phyloP scores from a whole-genome alignment of 2,888 invertebrate genomes.

The Cremastobaeus sp. region DNA sequence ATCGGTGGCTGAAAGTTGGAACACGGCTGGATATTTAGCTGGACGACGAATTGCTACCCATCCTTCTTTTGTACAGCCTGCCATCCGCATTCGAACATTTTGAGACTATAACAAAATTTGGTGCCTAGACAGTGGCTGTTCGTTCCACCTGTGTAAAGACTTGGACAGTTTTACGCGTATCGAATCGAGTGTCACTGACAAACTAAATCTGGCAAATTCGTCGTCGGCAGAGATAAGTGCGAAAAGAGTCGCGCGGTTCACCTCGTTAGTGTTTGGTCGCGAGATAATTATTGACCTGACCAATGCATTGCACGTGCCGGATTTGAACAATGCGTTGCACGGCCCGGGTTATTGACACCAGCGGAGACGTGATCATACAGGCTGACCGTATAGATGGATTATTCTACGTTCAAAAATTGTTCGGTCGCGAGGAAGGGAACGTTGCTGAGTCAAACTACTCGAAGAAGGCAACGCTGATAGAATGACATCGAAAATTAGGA shows the following conservation, averaged over 20 bases:
- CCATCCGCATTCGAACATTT: no score
- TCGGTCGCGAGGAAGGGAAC: no score
- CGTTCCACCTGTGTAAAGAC: conserved; percentile 48
- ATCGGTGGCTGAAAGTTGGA: no score
- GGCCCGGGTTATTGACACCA: conserved; percentile 14
- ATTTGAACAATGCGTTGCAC: conserved; percentile 21
- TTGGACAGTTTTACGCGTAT: conserved; percentile 2
- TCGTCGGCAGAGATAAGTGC: conserved; percentile 1
- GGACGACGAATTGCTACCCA: no score
- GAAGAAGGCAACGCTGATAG: no score
- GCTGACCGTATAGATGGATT: conserved; percentile 1
- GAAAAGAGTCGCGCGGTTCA: conserved; percentile 33
- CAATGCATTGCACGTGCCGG: conserved; percentile 23
- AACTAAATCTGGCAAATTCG: conserved; percentile 12
- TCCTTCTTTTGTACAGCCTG: no score
- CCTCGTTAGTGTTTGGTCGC: background rate
- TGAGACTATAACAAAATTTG: conserved; percentile 23
- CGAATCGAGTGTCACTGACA: background rate
- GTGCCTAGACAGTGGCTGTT: conserved; percentile 46
- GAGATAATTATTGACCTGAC: background rate
- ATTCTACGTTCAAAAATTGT: no score
- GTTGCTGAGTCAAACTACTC: no score
- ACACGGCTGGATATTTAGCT: no score
- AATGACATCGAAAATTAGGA: conserved; percentile 27
- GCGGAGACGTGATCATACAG: conserved; percentile 9